Conservation (phyloP, 2,113 vertebrate genomes). For the Menidia beryllina region DNA sequence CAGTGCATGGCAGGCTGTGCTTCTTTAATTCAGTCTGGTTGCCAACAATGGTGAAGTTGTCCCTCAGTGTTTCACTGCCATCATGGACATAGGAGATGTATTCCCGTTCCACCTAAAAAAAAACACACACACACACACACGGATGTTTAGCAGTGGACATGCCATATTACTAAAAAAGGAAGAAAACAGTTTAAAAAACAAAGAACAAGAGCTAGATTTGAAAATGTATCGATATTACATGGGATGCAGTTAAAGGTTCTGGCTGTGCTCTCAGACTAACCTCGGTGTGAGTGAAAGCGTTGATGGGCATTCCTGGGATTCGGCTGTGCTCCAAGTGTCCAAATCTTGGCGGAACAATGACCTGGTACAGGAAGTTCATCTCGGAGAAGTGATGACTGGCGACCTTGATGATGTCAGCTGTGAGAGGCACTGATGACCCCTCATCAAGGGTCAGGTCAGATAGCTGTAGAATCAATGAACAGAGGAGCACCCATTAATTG, state of each 20-base stretch:
- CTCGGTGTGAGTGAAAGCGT: slow-evolving; percentile 88
- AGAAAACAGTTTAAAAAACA: too few species aligned
- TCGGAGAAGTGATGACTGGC: slow-evolving; percentile 82
- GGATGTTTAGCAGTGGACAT: not conserved
- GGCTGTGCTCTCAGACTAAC: slow-evolving; percentile 62
- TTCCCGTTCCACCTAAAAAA: slow-evolving; percentile 85
- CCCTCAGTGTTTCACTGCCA: slow-evolving; percentile 82
- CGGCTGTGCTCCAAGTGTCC: slow-evolving; percentile 85
- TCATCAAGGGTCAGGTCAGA: slow-evolving; percentile 84
- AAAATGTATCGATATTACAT: not conserved
- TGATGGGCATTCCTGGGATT: slow-evolving; percentile 83
- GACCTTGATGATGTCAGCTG: slow-evolving; percentile 82
- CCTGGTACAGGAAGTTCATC: slow-evolving; percentile 85
- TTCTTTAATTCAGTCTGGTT: slow-evolving; percentile 86
- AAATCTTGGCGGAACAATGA: slow-evolving; percentile 82
- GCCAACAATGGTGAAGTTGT: slow-evolving; percentile 87
- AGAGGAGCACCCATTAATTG: not conserved
- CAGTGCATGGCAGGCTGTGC: slow-evolving; percentile 81
- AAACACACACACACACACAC: too few species aligned
- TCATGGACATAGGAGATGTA: slow-evolving; percentile 89
- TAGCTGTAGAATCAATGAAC: slow-evolving; percentile 45
- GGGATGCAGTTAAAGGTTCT: not conserved
- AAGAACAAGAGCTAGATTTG: too few species aligned
- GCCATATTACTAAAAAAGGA: too few species aligned
- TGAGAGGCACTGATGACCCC: slow-evolving; percentile 82